These are phyloP conservation scores for Drosophila niveifrons DNA, from an alignment of 2,888 invertebrate genomes.

Conservation along the genomic window DNA sequence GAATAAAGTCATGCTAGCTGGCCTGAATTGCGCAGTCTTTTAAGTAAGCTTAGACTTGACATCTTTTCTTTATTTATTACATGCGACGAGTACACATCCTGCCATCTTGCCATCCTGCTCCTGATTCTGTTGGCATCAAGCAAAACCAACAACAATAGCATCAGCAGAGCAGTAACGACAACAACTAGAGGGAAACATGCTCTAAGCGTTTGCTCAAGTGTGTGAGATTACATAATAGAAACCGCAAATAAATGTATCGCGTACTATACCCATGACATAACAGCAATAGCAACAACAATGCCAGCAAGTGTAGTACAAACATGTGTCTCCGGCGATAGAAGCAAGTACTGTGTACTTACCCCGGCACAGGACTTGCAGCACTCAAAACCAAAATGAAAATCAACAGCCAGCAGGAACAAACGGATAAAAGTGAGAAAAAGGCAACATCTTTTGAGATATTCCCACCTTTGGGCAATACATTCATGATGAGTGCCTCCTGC, in stretches of 20 bases:
- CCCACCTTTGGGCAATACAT: constrained; percentile 49
- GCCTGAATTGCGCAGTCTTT: constrained; percentile 19
- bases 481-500: constrained; percentile 47
- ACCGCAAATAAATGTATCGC: constrained; percentile 75
- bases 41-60: constrained; percentile 58
- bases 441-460: constrained; percentile 39
- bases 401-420: constrained; percentile 28
- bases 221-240: constrained; percentile 68
- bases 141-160: background rate
- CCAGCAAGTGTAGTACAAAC: constrained; percentile 38
- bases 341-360: constrained; percentile 28
- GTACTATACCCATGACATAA: constrained; percentile 43
- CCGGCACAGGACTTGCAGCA: constrained; percentile 40
- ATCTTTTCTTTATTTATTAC: constrained; percentile 59
- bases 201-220: constrained; percentile 56
- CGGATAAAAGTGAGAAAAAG: constrained; percentile 36
- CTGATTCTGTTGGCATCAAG: constrained; percentile 1
- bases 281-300: constrained; percentile 27
- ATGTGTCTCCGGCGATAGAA: constrained; percentile 47
- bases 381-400: constrained; percentile 25
- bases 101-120: constrained; percentile 31
- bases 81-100: constrained; percentile 2
- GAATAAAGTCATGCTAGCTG: constrained; percentile 6
- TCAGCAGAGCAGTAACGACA: background rate
- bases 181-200: constrained; percentile 32